Percentiles rank a stretch among this genome's conserved stretches.
Evolutionary conservation across 2,113 vertebrate species (phyloP).

Genomic region (Eolophus roseicapilla): DNA sequence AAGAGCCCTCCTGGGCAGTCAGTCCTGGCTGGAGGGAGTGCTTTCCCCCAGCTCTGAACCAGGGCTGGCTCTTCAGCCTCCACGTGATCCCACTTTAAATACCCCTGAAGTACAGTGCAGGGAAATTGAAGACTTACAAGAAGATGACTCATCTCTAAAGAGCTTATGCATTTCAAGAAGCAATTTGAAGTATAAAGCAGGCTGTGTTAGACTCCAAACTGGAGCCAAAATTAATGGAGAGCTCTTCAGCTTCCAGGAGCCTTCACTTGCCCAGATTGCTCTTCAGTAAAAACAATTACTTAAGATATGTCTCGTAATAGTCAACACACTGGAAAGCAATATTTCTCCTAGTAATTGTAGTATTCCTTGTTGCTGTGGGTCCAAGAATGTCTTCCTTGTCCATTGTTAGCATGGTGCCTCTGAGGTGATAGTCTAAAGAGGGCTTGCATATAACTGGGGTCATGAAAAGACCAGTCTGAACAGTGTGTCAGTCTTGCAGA

Average conservation of each 20-base stretch:
- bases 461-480: neutral
- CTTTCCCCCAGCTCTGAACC: neutral
- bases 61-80: neutral
- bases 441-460: neutral
- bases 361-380: neutral
- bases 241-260: constrained; percentile 45
- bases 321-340: neutral
- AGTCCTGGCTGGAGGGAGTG: rapidly evolving
- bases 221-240: constrained; percentile 49
- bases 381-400: neutral
- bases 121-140: neutral
- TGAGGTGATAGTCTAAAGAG: neutral
- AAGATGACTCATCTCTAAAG: neutral
- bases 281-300: constrained; percentile 44
- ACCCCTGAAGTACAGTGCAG: neutral
- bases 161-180: neutral
- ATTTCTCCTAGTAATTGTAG: neutral
- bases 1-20: neutral
- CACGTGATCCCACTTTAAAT: neutral
- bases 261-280: neutral
- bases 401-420: neutral
- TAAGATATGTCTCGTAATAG: neutral
- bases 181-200: neutral
- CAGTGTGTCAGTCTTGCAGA: neutral
- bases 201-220: neutral